Evolutionary conservation across 2,888 invertebrate species (phyloP).

Genomic region (Slavum lentiscoides): DNA sequence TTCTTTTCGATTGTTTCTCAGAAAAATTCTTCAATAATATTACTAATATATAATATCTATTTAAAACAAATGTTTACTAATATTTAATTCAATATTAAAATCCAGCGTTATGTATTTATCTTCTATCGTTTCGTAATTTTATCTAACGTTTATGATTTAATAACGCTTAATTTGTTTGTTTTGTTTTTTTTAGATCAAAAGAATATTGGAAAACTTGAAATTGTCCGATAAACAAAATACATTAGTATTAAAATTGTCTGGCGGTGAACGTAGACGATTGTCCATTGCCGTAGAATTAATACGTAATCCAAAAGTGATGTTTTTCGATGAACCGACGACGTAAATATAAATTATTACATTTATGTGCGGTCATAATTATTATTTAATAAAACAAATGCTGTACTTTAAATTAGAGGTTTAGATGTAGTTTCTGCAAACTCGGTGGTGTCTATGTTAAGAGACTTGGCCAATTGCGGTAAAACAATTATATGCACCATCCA

Average conservation of each 20-base stretch:
- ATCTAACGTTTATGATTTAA: not conserved
- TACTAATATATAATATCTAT: no score
- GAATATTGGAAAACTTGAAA: slow-evolving; percentile 45
- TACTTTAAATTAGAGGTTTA: slow-evolving; percentile 67
- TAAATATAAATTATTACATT: slow-evolving; percentile 1
- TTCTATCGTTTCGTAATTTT: not conserved
- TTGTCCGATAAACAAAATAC: slow-evolving; percentile 31
- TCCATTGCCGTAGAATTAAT: slow-evolving; percentile 45
- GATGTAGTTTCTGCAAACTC: slow-evolving; percentile 83
- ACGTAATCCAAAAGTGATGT: slow-evolving; percentile 50
- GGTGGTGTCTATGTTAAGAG: slow-evolving; percentile 76
- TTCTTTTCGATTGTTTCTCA: no score
- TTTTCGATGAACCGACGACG: slow-evolving; percentile 50
- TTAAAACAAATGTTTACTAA: no score
- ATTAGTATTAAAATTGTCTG: slow-evolving; percentile 26
- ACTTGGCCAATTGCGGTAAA: slow-evolving; percentile 79
- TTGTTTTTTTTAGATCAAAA: slow-evolving; percentile 27
- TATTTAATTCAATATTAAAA: no score
- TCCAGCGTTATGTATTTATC: no score
- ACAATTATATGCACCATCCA: slow-evolving; percentile 89
- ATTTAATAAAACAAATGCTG: not conserved
- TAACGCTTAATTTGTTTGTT: not conserved
- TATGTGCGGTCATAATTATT: not conserved
- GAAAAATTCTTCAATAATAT: no score
- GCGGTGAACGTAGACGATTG: slow-evolving; percentile 39